These are phyloP conservation scores for Tiphia femorata DNA, from an alignment of 2,888 invertebrate species.

Conservation along the genomic window DNA sequence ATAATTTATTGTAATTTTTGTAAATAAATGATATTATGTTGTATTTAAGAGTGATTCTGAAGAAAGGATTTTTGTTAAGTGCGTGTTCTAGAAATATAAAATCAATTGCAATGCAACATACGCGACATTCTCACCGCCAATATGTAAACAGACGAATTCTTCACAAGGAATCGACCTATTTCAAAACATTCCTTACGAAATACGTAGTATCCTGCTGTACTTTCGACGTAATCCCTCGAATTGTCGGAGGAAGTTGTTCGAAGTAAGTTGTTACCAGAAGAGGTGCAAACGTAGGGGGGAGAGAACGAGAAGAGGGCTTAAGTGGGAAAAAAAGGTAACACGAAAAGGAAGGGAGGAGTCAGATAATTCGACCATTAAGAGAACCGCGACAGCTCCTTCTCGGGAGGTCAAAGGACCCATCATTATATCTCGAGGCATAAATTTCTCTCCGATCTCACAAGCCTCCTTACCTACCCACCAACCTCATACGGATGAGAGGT, in stretches of 20 bases:
- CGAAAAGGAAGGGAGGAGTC: background rate
- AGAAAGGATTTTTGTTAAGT: background rate
- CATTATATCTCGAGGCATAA: conserved; percentile 6
- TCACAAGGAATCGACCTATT: no score
- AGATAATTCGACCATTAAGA: conserved; percentile 8
- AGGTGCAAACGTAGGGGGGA: conserved; percentile 1
- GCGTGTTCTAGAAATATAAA: background rate
- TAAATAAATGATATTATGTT: conserved; percentile 47
- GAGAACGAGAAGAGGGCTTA: background rate
- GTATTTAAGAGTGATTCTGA: no score
- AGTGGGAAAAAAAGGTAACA: background rate
- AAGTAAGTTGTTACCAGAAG: conserved; percentile 9
- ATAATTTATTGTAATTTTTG: conserved; percentile 57
- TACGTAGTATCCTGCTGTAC: no score
- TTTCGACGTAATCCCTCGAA: conserved; percentile 4
- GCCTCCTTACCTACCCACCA: background rate
- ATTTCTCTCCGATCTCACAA: background rate
- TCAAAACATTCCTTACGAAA: no score
- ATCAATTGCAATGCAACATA: no score
- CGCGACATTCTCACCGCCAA: no score
- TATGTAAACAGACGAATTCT: no score
- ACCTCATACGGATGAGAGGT: background rate
- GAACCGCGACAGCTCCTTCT: background rate
- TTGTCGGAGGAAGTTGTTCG: background rate
- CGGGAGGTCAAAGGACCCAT: background rate